A percentile compares a stretch with the other conserved stretches of the same genome.
phyloP scores from a whole-genome alignment of 2,797 vertebrate species.

The Acipenser transmontanus region DNA sequence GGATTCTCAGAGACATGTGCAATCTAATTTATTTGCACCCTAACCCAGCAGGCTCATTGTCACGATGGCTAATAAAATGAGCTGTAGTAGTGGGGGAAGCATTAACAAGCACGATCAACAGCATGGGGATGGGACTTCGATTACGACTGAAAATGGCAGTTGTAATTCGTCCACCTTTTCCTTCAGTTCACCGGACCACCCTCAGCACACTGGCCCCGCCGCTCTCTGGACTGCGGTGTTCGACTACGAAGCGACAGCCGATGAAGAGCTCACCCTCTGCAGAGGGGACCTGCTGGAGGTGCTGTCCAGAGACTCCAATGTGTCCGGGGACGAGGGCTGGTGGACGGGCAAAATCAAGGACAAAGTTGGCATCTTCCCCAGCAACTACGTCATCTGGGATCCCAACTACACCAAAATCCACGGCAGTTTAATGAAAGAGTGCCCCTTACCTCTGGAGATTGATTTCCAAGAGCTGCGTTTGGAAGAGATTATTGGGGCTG shows the following conservation, averaged over 20 bases:
- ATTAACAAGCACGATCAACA: background rate
- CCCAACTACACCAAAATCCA: constrained; percentile 51
- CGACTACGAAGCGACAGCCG: constrained; percentile 82
- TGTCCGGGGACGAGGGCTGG: constrained; percentile 89
- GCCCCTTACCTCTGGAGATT: constrained; percentile 65
- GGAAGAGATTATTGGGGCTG: constrained; percentile 84
- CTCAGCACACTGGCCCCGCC: constrained; percentile 21
- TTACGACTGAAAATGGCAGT: constrained; percentile 60
- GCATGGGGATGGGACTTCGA: background rate
- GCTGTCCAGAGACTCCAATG: constrained; percentile 82
- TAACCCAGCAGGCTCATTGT: too few species aligned
- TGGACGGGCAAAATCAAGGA: constrained; percentile 85
- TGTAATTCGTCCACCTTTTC: constrained; percentile 60
- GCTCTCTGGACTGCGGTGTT: constrained; percentile 80
- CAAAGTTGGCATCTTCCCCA: constrained; percentile 85
- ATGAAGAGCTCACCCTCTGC: constrained; percentile 81
- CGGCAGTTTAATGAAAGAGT: constrained; percentile 36
- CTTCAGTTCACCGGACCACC: constrained; percentile 19
- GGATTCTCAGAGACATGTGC: too few species aligned
- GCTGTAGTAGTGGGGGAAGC: background rate
- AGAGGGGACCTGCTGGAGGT: constrained; percentile 81
- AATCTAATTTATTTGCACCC: too few species aligned
- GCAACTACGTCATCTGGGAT: constrained; percentile 77
- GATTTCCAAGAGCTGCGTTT: constrained; percentile 75
- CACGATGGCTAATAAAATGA: background rate